phyloP scores from a whole-genome alignment of 2,888 invertebrate species.

The Mechanitis messenoides region DNA sequence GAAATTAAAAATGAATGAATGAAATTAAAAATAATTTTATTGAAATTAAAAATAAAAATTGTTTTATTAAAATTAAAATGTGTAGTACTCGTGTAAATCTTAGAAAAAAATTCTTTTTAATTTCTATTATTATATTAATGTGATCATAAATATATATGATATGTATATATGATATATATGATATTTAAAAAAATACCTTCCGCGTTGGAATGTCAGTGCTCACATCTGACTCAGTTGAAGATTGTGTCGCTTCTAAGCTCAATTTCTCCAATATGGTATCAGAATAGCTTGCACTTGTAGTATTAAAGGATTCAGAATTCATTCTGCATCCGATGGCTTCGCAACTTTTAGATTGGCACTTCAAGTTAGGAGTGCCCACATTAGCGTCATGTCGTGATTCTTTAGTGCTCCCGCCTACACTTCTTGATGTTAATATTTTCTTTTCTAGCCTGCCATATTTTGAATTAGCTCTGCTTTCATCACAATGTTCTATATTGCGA shows the following conservation, averaged over 20 bases:
- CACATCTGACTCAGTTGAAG: conserved; percentile 42
- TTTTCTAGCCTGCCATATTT: conserved; percentile 20
- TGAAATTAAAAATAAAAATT: no score
- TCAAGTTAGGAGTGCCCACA: conserved; percentile 53
- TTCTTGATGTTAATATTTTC: conserved; percentile 44
- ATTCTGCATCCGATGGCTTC: conserved; percentile 56
- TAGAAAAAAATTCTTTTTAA: no score
- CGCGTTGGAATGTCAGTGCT: conserved; percentile 36
- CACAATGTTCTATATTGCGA: conserved; percentile 33
- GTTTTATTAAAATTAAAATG: no score
- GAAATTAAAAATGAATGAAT: no score
- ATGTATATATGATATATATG: not conserved
- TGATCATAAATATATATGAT: no score
- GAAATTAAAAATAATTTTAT: no score
- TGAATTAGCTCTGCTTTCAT: conserved; percentile 15
- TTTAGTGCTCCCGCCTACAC: conserved; percentile 47
- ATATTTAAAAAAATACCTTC: conserved; percentile 37
- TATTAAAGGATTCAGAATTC: conserved; percentile 40
- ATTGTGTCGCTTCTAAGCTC: conserved; percentile 47
- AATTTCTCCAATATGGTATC: conserved; percentile 57
- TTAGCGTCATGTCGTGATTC: conserved; percentile 50
- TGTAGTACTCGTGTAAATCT: no score
- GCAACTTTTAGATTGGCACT: conserved; percentile 62
- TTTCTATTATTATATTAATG: no score
- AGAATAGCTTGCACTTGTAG: conserved; percentile 51